Percentiles rank a stretch among this genome's conserved stretches.
Conservation (phyloP, 1,140 invertebrate species). For the Plutomurus gul region DNA sequence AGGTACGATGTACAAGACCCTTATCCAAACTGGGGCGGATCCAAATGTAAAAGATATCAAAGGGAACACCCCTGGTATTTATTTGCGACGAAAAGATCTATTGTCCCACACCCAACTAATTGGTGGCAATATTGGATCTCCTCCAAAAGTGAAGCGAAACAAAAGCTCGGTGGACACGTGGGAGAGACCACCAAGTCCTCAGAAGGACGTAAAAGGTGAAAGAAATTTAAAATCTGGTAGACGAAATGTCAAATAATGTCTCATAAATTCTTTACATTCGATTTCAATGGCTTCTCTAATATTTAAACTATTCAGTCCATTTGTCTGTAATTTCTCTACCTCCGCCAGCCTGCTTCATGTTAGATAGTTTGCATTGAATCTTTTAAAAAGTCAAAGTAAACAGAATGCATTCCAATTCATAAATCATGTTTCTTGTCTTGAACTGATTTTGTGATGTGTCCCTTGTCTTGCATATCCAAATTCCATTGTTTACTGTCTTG, state of each 20-base stretch:
- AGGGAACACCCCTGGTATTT: slow-evolving; percentile 62
- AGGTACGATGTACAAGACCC: slow-evolving; percentile 79
- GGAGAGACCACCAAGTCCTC: slow-evolving; percentile 34
- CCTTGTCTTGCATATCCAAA: too few relatives aligned
- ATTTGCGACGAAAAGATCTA: slow-evolving; percentile 69
- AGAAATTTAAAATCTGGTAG: neutral
- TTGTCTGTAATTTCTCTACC: too few relatives aligned
- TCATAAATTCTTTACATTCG: neutral
- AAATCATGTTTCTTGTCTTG: too few relatives aligned
- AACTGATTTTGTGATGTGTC: too few relatives aligned
- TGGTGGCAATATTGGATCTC: neutral
- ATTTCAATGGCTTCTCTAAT: too few relatives aligned
- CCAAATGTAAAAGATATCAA: slow-evolving; percentile 74
- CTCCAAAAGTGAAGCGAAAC: neutral
- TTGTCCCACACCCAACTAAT: slow-evolving; percentile 64
- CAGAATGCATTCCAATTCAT: too few relatives aligned
- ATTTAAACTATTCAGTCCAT: too few relatives aligned
- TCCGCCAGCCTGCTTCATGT: too few relatives aligned
- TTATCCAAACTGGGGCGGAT: slow-evolving; percentile 83
- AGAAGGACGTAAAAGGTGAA: slow-evolving; percentile 10
- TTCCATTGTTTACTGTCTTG: neutral
- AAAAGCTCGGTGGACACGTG: slow-evolving; percentile 23
- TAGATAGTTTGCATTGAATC: too few relatives aligned
- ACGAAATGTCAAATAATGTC: neutral
- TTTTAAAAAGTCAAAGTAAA: too few relatives aligned